Evolutionary conservation across 2,888 invertebrate genomes (phyloP).

Genomic region (Cyclophora punctaria): DNA sequence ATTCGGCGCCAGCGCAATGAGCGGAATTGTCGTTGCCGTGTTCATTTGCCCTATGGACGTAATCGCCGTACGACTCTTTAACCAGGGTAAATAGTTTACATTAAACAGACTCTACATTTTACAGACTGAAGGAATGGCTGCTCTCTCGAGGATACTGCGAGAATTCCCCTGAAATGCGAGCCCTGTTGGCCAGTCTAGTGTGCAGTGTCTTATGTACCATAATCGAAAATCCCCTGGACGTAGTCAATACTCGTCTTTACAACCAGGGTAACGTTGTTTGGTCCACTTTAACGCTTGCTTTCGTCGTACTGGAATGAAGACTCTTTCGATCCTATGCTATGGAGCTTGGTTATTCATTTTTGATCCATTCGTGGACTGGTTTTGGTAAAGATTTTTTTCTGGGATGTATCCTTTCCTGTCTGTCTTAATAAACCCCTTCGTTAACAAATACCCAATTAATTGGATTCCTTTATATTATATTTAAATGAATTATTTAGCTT

Average conservation of each 20-base stretch:
- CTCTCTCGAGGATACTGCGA: slow-evolving; percentile 46
- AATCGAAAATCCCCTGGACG: slow-evolving; percentile 91
- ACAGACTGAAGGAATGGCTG: slow-evolving; percentile 54
- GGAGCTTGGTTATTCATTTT: no score
- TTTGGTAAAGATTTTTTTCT: no score
- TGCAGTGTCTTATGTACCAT: slow-evolving; percentile 84
- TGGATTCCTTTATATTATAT: no score
- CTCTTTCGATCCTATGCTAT: no score
- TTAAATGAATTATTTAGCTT: no score
- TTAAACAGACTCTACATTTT: slow-evolving; percentile 22
- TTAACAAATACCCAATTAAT: no score
- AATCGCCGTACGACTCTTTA: slow-evolving; percentile 89
- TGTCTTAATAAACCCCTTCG: no score
- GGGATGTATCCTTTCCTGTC: no score
- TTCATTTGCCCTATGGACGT: slow-evolving; percentile 92
- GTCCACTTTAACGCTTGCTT: background rate
- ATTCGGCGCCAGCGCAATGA: slow-evolving; percentile 80
- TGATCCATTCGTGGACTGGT: no score
- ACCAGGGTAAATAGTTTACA: slow-evolving; percentile 79
- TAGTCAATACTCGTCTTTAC: slow-evolving; percentile 88
- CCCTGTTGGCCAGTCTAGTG: slow-evolving; percentile 82
- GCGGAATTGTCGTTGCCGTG: slow-evolving; percentile 83
- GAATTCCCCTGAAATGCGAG: slow-evolving; percentile 75
- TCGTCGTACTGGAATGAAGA: no score
- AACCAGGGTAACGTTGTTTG: slow-evolving; percentile 81